Conservation (phyloP, 1,140 invertebrate genomes). For the Atta colombica region DNA sequence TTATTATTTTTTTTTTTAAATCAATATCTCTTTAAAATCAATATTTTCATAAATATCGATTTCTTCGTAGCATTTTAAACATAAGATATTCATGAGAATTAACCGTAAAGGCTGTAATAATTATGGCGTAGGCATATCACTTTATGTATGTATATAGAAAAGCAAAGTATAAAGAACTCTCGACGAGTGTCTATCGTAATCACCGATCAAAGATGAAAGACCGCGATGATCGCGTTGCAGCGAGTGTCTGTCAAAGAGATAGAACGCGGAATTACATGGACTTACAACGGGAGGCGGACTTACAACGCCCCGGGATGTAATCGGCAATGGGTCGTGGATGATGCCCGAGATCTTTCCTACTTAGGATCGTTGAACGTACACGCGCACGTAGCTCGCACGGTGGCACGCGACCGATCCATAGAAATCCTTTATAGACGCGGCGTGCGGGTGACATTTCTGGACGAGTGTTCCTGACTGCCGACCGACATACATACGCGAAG, state of each 20-base stretch:
- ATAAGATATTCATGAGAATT: background rate
- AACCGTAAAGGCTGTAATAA: background rate
- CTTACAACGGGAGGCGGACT: conserved; percentile 43
- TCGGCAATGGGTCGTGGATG: conserved; percentile 65
- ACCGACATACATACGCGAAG: conserved; percentile 81
- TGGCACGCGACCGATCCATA: conserved; percentile 85
- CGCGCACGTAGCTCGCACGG: conserved; percentile 77
- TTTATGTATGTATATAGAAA: background rate
- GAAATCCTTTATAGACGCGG: conserved; percentile 81
- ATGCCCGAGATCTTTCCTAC: conserved; percentile 53
- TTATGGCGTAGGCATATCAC: background rate
- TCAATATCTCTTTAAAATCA: background rate
- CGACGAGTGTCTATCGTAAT: conserved; percentile 23
- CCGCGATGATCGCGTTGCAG: background rate
- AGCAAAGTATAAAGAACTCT: background rate
- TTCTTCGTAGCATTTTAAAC: background rate
- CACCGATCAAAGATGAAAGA: conserved; percentile 43
- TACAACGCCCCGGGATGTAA: conserved; percentile 72
- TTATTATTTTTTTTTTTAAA: no score
- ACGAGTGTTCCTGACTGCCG: conserved; percentile 85
- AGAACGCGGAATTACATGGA: conserved; percentile 71
- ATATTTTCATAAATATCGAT: background rate
- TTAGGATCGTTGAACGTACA: conserved; percentile 69
- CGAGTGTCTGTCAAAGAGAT: conserved; percentile 65
- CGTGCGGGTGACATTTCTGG: conserved; percentile 83